A percentile compares a stretch with the other conserved stretches of the same genome.
Evolutionary conservation across 2,888 invertebrate species (phyloP).

Genomic region (Chloroclystis v-ata): DNA sequence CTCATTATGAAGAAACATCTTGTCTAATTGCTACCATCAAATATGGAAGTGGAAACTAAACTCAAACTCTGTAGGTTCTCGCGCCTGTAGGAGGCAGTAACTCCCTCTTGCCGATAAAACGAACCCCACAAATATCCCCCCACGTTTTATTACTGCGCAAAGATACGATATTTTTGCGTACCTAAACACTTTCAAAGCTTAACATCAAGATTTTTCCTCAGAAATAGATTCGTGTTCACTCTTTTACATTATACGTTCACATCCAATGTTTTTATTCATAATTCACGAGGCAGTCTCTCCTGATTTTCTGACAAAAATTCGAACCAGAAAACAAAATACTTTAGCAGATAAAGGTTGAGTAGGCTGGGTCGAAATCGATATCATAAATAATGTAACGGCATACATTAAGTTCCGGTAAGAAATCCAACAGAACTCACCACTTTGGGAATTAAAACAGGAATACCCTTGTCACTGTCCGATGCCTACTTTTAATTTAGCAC

Average conservation of each 20-base stretch:
- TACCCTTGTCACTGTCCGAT: conserved; percentile 57
- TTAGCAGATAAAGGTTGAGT: conserved; percentile 30
- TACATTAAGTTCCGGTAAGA: conserved; percentile 40
- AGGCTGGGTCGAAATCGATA: conserved; percentile 31
- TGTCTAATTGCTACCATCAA: conserved; percentile 24
- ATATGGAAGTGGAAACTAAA: conserved; percentile 22
- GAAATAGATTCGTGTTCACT: conserved; percentile 15
- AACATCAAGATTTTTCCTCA: conserved; percentile 23
- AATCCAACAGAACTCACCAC: conserved; percentile 21
- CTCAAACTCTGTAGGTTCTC: conserved; percentile 12
- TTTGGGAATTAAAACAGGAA: conserved; percentile 38
- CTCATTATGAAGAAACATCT: not conserved
- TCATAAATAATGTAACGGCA: conserved; percentile 48
- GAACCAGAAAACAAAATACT: conserved; percentile 32
- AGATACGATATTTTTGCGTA: conserved; percentile 30
- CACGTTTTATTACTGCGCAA: conserved; percentile 26
- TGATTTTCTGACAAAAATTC: conserved; percentile 28
- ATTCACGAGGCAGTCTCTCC: conserved; percentile 25
- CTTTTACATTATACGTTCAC: conserved; percentile 21
- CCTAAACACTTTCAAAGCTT: conserved; percentile 26
- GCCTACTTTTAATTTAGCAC: conserved; percentile 56
- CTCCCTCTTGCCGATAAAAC: conserved; percentile 22
- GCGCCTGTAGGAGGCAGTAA: conserved; percentile 5
- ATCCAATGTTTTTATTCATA: conserved; percentile 14
- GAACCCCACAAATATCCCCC: conserved; percentile 22